Percentiles rank a stretch among this genome's conserved stretches.
Conservation (phyloP, 2,888 invertebrate genomes). For the Dicyrtomina minuta region DNA sequence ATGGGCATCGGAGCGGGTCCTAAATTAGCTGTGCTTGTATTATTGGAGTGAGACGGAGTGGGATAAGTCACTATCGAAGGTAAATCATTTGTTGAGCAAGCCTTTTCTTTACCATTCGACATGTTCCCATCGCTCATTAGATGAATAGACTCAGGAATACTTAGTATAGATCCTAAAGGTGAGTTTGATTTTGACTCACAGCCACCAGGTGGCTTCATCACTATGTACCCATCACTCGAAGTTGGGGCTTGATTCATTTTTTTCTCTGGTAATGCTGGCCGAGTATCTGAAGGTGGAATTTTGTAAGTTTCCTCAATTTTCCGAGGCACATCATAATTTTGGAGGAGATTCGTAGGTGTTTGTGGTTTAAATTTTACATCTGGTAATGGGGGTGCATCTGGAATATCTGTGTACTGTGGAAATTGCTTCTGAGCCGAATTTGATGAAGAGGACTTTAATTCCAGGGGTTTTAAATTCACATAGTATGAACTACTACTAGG, state of each 20-base stretch:
- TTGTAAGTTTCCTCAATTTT: slow-evolving; percentile 37
- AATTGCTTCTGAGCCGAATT: too few relatives aligned
- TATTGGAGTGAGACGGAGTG: slow-evolving; percentile 2
- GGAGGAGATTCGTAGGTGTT: slow-evolving; percentile 12
- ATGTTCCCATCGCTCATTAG: background rate
- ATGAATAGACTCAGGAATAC: too few relatives aligned
- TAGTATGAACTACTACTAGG: too few relatives aligned
- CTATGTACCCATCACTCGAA: too few relatives aligned
- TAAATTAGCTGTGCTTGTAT: background rate
- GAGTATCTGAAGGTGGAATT: slow-evolving; percentile 40
- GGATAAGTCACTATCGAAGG: background rate
- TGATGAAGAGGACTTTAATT: too few relatives aligned
- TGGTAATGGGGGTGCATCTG: background rate
- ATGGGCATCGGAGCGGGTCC: background rate
- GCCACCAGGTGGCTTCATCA: too few relatives aligned
- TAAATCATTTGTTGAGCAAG: background rate
- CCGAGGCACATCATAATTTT: slow-evolving; percentile 43
- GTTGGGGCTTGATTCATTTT: background rate
- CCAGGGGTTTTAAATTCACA: too few relatives aligned
- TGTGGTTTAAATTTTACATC: slow-evolving; percentile 9
- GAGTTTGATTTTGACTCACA: too few relatives aligned
- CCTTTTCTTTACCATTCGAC: background rate
- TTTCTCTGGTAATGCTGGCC: slow-evolving; percentile 34
- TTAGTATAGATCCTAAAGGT: too few relatives aligned
- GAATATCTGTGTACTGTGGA: background rate